Evolutionary conservation across 2,113 vertebrate genomes (phyloP).

Genomic region (Bothrops jararaca): DNA sequence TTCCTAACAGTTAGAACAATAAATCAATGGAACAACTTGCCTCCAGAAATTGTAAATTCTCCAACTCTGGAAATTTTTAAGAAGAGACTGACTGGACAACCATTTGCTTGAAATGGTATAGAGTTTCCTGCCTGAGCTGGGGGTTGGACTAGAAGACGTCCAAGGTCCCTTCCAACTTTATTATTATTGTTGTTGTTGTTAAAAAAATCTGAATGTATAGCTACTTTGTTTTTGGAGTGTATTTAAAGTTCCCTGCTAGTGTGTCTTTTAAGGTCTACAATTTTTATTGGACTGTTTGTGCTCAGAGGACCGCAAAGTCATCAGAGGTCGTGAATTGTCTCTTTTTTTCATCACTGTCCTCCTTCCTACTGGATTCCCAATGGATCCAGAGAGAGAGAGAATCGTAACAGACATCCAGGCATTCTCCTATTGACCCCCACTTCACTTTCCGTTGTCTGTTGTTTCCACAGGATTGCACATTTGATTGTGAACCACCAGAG

Average conservation of each 20-base stretch:
- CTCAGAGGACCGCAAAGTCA: background rate
- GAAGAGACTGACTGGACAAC: too few species aligned
- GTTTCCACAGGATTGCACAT: background rate
- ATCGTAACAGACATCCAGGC: background rate
- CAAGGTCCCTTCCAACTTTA: too few species aligned
- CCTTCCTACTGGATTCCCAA: background rate
- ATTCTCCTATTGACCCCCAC: background rate
- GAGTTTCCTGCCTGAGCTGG: too few species aligned
- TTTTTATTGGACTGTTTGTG: background rate
- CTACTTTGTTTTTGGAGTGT: background rate
- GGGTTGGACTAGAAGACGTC: too few species aligned
- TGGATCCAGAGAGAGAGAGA: background rate
- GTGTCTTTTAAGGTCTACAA: background rate
- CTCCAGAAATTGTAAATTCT: too few species aligned
- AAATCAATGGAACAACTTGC: too few species aligned
- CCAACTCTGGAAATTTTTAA: too few species aligned
- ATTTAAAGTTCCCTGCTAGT: background rate
- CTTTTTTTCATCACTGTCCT: background rate
- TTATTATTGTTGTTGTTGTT: too few species aligned
- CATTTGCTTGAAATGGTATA: too few species aligned
- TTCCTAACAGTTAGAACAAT: too few species aligned
- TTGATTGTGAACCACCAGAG: background rate
- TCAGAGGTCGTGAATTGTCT: background rate
- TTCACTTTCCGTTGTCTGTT: background rate
- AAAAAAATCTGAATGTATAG: background rate